phyloP scores from a whole-genome alignment of 2,888 invertebrate genomes.

The Eugnorisma glareosa region DNA sequence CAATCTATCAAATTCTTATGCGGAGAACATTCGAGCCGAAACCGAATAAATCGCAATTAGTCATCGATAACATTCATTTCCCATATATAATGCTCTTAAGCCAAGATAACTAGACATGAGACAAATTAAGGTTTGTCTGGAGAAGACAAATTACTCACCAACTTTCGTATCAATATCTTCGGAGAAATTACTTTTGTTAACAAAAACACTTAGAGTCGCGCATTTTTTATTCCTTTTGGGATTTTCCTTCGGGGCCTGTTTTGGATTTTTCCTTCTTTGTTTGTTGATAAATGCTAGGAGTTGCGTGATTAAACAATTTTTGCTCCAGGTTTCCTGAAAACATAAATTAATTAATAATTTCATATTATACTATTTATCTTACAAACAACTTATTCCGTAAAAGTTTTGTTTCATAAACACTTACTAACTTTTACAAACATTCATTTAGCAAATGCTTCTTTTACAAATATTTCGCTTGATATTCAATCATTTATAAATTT shows the following conservation, averaged over 20 bases:
- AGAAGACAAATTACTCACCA: constrained; percentile 50
- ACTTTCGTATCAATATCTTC: constrained; percentile 52
- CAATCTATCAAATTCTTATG: neutral
- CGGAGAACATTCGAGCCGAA: neutral
- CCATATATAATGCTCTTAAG: constrained; percentile 17
- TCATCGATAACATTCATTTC: constrained; percentile 32
- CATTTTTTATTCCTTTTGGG: constrained; percentile 33
- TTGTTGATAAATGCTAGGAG: constrained; percentile 9
- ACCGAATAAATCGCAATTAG: constrained; percentile 19
- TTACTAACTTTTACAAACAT: no score
- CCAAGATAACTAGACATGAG: constrained; percentile 28
- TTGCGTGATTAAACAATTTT: neutral
- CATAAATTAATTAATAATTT: neutral
- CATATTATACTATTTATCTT: no score
- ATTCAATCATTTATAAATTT: no score
- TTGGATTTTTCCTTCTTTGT: constrained; percentile 34
- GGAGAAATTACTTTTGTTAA: constrained; percentile 60
- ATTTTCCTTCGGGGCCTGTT: constrained; percentile 20
- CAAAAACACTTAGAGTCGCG: constrained; percentile 48
- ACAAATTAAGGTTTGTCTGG: constrained; percentile 49
- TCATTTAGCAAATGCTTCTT: no score
- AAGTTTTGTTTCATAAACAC: no score
- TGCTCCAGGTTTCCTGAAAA: neutral
- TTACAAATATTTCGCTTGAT: no score
- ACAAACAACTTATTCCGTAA: no score